Conservation (phyloP, 2,113 vertebrate species). For the Crotalus tigris region DNA sequence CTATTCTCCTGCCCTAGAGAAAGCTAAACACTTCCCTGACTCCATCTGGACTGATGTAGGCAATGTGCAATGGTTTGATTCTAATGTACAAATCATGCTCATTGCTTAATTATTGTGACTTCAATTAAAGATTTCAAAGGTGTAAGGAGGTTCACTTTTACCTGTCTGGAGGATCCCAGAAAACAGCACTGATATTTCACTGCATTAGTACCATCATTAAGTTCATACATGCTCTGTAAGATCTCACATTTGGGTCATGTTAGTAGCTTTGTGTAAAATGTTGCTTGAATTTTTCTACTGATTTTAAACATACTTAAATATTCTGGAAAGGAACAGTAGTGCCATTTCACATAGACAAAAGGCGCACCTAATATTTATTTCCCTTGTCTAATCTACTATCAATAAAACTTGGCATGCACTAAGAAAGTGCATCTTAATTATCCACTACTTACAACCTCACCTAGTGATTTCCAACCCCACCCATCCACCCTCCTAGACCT, state of each 20-base stretch:
- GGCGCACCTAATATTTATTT: neutral
- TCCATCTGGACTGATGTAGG: neutral
- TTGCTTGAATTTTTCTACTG: neutral
- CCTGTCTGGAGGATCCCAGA: too few species aligned
- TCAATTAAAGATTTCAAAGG: neutral
- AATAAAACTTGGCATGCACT: neutral
- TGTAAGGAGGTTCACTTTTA: neutral
- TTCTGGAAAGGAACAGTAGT: neutral
- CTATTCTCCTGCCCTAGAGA: neutral
- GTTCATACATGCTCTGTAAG: neutral
- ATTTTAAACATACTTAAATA: neutral
- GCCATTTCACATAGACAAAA: neutral
- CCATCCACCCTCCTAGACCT: too few species aligned
- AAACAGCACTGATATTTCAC: neutral
- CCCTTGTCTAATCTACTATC: neutral
- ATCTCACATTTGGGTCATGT: neutral
- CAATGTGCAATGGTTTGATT: neutral
- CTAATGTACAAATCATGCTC: neutral
- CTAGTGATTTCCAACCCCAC: too few species aligned
- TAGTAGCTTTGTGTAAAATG: neutral
- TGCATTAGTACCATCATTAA: neutral
- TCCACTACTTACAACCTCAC: too few species aligned
- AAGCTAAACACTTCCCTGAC: neutral
- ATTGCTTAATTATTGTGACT: neutral
- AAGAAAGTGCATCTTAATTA: neutral